phyloP scores from a whole-genome alignment of 2,797 vertebrate species.

The Uromys caudimaculatus region DNA sequence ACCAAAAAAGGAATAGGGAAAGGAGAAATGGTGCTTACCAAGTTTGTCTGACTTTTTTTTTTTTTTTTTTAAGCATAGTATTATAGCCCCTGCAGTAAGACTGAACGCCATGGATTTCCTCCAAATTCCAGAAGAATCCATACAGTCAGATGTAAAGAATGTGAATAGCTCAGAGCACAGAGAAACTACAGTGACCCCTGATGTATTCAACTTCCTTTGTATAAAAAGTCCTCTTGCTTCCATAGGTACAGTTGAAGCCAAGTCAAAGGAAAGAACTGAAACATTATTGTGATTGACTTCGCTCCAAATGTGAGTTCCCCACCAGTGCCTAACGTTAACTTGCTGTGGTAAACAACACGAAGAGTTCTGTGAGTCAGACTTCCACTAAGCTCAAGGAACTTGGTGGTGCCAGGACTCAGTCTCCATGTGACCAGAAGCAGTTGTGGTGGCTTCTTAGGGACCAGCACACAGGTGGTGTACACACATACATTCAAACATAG shows the following conservation, averaged over 20 bases:
- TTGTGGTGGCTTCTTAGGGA: not conserved
- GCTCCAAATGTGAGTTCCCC: conserved; percentile 37
- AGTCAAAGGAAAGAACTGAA: conserved; percentile 1
- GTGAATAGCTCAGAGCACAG: conserved; percentile 16
- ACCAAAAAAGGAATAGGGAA: not conserved
- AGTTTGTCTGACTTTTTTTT: not conserved
- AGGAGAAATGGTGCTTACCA: not conserved
- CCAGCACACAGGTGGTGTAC: not conserved
- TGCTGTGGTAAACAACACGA: conserved; percentile 41
- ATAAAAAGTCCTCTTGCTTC: conserved; percentile 4
- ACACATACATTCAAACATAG: not conserved
- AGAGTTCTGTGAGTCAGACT: not conserved
- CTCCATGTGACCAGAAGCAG: not conserved
- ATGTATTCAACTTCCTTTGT: not conserved
- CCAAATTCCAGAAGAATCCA: conserved; percentile 56
- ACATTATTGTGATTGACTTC: conserved; percentile 24
- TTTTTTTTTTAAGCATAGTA: not conserved
- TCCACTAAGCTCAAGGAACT: not conserved
- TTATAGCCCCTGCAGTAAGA: conserved; percentile 26
- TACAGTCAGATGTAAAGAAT: not conserved
- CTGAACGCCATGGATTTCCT: conserved; percentile 29
- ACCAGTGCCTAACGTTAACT: conserved; percentile 56
- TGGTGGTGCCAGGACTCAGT: not conserved
- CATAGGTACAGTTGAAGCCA: conserved; percentile 26
- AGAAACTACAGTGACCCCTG: not conserved